Base-by-base conservation (phyloP, 2,888 invertebrate genomes). In the Ptychoptera albimana region DNA sequence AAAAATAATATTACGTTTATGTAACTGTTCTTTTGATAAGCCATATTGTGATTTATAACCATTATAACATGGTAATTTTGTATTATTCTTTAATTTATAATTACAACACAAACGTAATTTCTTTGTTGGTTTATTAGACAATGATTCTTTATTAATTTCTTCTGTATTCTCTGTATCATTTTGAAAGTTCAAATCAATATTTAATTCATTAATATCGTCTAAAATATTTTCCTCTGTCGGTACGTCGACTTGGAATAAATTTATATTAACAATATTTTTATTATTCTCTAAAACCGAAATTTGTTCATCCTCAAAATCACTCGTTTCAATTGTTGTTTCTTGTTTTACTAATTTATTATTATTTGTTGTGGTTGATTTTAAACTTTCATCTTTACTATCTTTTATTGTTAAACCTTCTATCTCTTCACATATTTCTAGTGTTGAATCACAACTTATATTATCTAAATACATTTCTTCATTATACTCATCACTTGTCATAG, bases 31-130 rank as follows among this genome's bases (percentile, higher is more conserved):
- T 5, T 61, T 64, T 39, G 63, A 70, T 37, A 73, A 52, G 0
- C 73, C 73, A 50, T 73, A 73, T 53, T 72, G 71, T 1, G 73
- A 72, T 47, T 67, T 56, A 45, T 65, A 64, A 3, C 73, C 73
- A 2, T 66, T 67, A 47, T 73, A 72, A 34, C 61, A 58, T 4
- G 73, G 72, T 29, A 73, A 51, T 48, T 65, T 67, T 37, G 59
- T 57, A 29, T 54, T 51, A 45, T 50, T 54, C 52, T 61, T 60
- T 35, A 57, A 51, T 16, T 65, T 65, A 47, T 65, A 63, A 50
- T 69, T 66, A 46, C 64, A 65, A 48, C 64, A 65, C n/a, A 57
- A 58, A 9, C 42, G 42, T 7, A 23, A 35, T 35, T 14, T 11
- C 9, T 32, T 40, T 23, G 31, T 40, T 32, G 13, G 30, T 10